phyloP scores from a whole-genome alignment of 2,888 invertebrate genomes.

The Seira musarum region DNA sequence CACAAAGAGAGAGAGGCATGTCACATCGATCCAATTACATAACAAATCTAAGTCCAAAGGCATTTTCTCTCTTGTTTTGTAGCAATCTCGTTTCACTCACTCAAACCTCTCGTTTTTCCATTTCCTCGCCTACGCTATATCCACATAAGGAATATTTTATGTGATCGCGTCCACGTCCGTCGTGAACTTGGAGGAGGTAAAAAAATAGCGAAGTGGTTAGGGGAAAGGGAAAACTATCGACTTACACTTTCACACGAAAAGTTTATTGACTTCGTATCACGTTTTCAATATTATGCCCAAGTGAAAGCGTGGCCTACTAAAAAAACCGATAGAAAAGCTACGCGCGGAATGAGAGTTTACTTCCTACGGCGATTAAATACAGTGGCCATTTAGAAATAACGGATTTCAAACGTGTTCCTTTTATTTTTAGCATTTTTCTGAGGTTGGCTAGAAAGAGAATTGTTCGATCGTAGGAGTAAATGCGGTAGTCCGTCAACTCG shows the following conservation, averaged over 20 bases:
- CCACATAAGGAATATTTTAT: slow-evolving; percentile 10
- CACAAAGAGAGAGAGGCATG: slow-evolving; percentile 23
- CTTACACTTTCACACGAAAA: slow-evolving; percentile 40
- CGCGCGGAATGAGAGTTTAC: no score
- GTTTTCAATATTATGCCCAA: slow-evolving; percentile 4
- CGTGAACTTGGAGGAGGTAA: neutral
- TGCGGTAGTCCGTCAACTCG: no score
- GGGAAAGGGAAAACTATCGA: slow-evolving; percentile 11
- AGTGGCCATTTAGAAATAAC: no score
- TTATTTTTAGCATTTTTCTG: no score
- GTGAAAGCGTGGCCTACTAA: no score
- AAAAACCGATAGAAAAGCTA: no score
- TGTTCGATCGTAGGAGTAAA: no score
- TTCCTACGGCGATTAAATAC: no score
- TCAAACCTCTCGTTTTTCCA: slow-evolving; percentile 38
- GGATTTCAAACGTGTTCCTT: no score
- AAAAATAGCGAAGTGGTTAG: slow-evolving; percentile 3
- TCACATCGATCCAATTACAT: slow-evolving; percentile 51
- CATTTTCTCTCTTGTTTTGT: slow-evolving; percentile 31
- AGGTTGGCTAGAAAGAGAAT: no score
- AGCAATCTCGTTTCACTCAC: slow-evolving; percentile 35
- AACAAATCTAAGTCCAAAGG: slow-evolving; percentile 41
- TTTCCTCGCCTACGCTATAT: slow-evolving; percentile 35
- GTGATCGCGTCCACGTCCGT: neutral
- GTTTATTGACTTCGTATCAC: slow-evolving; percentile 21